Evolutionary conservation across 2,888 invertebrate species (phyloP), one percentile per base, ranked within the genome.

Genomic region (Serrognathus titanus): DNA sequence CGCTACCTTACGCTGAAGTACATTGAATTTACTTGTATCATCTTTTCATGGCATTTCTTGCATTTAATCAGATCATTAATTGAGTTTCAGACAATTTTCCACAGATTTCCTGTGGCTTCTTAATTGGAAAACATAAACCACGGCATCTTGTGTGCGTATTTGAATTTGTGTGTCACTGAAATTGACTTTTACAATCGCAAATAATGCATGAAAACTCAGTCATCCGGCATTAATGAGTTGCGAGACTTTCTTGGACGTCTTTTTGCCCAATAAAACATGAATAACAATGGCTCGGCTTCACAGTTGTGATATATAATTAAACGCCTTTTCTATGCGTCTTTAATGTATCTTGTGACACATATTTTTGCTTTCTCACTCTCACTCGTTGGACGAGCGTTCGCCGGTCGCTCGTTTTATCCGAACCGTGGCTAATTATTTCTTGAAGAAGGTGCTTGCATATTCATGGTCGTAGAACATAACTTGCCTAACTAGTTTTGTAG

Each of bases 401-500:
- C 9, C 12, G 12, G 13, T 43, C 20, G 43, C 43, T 43, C 43
- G 11, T 43, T 16, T 43, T 43, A 20, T 43, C 13, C 43, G 43
- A 43, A 43, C 43, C 43, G 43, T 43, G 43, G 43, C 43, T 60
- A 58, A 60, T 62, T 60, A 60, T 60, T 60, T 56, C 60, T 58
- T 31, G 24, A 51, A 46, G 58, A 56, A 60, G 57, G 57, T 62
- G 59, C 55, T 55, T 58, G 53, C 69, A 70, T 70, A 69, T 70
- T 69, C 71, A 71, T 69, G 70, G 68, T 67, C 68, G 67, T 64
- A 66, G 65, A 67, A 69, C 63, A 67, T 67, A 70, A 71, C 71
- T 71, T 65, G 71, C 69, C 66, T 67, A 66, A 70, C 71, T 62
- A 69, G 71, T 71, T 71, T 70, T 63, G 63, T 66, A 63, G 60